phyloP scores from a whole-genome alignment of 1,140 invertebrate species.

The Himalopsyche phryganea region DNA sequence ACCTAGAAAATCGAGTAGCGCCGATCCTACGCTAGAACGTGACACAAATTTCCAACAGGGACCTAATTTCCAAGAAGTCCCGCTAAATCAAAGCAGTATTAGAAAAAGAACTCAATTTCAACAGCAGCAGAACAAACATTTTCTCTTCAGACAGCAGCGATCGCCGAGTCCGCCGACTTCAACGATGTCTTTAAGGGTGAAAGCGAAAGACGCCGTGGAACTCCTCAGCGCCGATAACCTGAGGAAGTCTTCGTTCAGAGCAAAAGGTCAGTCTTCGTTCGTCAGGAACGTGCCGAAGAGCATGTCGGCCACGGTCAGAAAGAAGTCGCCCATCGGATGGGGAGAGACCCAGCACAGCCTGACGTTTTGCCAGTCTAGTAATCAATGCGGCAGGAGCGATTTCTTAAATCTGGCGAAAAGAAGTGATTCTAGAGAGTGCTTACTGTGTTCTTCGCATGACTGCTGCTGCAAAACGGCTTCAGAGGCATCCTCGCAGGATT shows the following conservation, averaged over 20 bases:
- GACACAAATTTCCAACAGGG: constrained; percentile 31
- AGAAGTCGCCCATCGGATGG: constrained; percentile 9
- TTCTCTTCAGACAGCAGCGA: constrained; percentile 26
- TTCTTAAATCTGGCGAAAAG: constrained; percentile 1
- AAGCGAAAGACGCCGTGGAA: constrained; percentile 28
- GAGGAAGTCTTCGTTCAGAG: constrained; percentile 23
- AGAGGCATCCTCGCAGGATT: not conserved
- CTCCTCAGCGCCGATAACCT: constrained; percentile 31
- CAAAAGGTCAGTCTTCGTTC: constrained; percentile 29
- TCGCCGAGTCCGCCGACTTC: constrained; percentile 25
- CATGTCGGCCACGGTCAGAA: constrained; percentile 15
- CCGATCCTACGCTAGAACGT: constrained; percentile 24
- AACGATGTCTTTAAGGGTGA: constrained; percentile 7
- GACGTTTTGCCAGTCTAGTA: constrained; percentile 7
- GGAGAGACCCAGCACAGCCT: constrained; percentile 12
- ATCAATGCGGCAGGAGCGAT: constrained; percentile 7
- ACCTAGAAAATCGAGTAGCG: constrained; percentile 27
- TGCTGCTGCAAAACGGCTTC: not conserved
- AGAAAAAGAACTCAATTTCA: constrained; percentile 28
- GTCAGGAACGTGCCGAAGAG: constrained; percentile 25
- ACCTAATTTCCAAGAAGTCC: constrained; percentile 31
- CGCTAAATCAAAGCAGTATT: constrained; percentile 21
- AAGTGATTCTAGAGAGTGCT: constrained; percentile 25
- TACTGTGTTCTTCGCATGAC: constrained; percentile 15
- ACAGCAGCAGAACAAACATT: constrained; percentile 29